Conservation (phyloP, 1,140 invertebrate species). For the Leptopilina boulardi region DNA sequence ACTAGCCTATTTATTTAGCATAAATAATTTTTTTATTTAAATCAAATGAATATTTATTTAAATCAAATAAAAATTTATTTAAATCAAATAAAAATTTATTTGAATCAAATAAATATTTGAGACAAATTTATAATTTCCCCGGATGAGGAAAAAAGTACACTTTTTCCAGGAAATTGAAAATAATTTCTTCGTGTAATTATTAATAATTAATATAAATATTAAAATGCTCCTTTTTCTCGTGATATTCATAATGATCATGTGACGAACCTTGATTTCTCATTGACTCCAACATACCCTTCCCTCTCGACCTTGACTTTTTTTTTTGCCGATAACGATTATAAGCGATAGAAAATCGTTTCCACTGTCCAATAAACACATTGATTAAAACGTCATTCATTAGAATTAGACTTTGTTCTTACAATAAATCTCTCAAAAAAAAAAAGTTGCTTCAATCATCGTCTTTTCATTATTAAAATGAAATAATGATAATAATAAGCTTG, state of each 20-base stretch:
- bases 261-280: slow-evolving; percentile 40
- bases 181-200: not conserved
- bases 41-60: too few species aligned
- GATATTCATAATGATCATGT: not conserved
- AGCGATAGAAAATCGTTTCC: slow-evolving; percentile 29
- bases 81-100: too few species aligned
- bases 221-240: not conserved
- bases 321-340: slow-evolving; percentile 36
- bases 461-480: not conserved
- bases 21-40: too few species aligned
- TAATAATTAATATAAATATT: not conserved
- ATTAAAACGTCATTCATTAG: slow-evolving; percentile 27
- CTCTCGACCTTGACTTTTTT: slow-evolving; percentile 40
- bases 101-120: too few species aligned
- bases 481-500: not conserved
- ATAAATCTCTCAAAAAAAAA: not conserved
- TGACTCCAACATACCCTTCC: slow-evolving; percentile 35
- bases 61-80: too few species aligned
- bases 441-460: not conserved
- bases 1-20: too few species aligned
- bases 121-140: too few species aligned
- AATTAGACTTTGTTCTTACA: slow-evolving; percentile 2
- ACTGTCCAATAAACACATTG: slow-evolving; percentile 13
- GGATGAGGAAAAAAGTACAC: too few species aligned
- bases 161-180: not conserved